These are phyloP conservation scores for Bembecia ichneumoniformis DNA, from an alignment of 2,888 invertebrate species.

Conservation along the genomic window DNA sequence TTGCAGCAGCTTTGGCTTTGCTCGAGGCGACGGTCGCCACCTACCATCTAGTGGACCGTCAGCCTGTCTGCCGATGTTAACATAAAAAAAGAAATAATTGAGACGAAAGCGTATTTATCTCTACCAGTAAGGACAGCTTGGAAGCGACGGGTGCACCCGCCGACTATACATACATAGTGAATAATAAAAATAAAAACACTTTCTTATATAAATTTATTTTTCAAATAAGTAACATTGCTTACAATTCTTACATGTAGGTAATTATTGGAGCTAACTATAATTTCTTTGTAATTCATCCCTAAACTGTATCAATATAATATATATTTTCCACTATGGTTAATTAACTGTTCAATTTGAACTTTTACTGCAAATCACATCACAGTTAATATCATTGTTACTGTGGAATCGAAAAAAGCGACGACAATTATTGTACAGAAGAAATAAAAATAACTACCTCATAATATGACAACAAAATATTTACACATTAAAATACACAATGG, in stretches of 20 bases:
- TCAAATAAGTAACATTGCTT: slow-evolving; percentile 45
- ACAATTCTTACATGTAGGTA: slow-evolving; percentile 29
- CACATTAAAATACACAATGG: slow-evolving; percentile 5
- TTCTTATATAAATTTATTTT: slow-evolving; percentile 44
- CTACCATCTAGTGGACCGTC: too few species aligned
- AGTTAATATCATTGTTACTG: too few species aligned
- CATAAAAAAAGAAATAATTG: too few species aligned
- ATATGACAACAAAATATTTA: slow-evolving; percentile 6
- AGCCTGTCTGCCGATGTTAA: too few species aligned
- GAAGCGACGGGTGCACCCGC: too few species aligned
- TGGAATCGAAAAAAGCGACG: too few species aligned
- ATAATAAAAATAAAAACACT: slow-evolving; percentile 9
- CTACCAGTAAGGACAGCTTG: too few species aligned
- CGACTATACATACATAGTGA: too few species aligned
- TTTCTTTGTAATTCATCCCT: slow-evolving; percentile 19
- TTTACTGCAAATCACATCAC: too few species aligned
- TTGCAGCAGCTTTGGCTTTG: too few species aligned
- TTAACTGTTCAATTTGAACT: not conserved
- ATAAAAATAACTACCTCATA: not conserved
- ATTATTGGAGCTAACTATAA: slow-evolving; percentile 27
- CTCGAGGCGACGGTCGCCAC: too few species aligned
- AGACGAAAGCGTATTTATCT: too few species aligned
- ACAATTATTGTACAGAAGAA: not conserved
- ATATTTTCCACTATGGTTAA: slow-evolving; percentile 2
- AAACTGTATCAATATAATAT: slow-evolving; percentile 17